A percentile compares a stretch with the other conserved stretches of the same genome.
These are phyloP conservation scores for Chitala chitala DNA, from an alignment of 2,113 vertebrate species.

Conservation along the genomic window DNA sequence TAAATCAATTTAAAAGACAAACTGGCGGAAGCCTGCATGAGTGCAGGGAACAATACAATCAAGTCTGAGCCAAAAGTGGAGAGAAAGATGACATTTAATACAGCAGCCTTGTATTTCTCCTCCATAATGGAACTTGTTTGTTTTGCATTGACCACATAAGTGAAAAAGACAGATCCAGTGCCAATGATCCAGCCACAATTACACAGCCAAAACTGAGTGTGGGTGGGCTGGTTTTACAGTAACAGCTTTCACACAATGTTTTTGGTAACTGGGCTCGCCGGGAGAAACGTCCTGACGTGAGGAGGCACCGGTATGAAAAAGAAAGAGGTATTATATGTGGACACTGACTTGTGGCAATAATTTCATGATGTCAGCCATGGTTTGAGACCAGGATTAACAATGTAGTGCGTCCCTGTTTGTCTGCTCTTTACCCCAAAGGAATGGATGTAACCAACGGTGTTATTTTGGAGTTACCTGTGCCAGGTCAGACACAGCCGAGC, in stretches of 20 bases:
- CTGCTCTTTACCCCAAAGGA: neutral
- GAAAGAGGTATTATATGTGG: neutral
- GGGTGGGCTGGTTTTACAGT: neutral
- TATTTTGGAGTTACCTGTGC: neutral
- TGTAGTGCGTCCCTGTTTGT: neutral
- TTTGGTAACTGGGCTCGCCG: neutral
- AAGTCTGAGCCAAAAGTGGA: neutral
- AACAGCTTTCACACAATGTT: neutral
- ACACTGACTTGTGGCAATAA: neutral
- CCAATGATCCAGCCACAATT: slow-evolving; percentile 12
- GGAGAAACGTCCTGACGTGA: neutral
- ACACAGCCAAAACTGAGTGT: slow-evolving; percentile 18
- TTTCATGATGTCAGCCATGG: neutral
- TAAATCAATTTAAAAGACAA: neutral
- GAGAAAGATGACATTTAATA: neutral
- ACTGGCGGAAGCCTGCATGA: neutral
- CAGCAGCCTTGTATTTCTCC: neutral
- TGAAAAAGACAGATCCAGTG: neutral
- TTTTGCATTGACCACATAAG: neutral
- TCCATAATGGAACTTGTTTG: neutral
- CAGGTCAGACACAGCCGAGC: neutral
- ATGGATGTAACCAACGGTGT: neutral
- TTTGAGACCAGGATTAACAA: neutral
- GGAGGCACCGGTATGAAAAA: neutral
- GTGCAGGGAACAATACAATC: neutral